Conservation (phyloP, 2,888 invertebrate genomes). For the Tenodera sinensis region DNA sequence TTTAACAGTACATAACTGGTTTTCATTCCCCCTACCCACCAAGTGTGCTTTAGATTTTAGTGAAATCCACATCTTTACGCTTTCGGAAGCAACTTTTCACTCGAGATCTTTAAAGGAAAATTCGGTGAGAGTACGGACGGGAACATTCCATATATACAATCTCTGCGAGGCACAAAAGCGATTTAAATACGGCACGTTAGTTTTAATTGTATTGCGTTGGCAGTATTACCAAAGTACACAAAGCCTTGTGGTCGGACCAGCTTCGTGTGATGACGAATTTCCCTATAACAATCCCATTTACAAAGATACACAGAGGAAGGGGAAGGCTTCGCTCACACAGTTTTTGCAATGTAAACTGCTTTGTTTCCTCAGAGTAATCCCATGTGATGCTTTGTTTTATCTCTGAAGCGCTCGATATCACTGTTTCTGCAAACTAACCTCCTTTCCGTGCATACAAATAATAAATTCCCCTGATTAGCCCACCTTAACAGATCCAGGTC, state of each 20-base stretch:
- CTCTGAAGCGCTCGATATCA: neutral
- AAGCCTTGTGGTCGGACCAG: neutral
- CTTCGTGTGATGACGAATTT: neutral
- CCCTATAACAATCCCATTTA: neutral
- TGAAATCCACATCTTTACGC: too few relatives aligned
- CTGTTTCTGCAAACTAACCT: neutral
- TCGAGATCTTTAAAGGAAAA: too few relatives aligned
- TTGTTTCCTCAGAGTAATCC: neutral
- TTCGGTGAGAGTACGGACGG: too few relatives aligned
- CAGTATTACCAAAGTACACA: neutral
- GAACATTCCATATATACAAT: neutral
- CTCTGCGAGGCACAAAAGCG: neutral
- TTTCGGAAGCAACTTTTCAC: too few relatives aligned
- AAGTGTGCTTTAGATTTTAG: too few relatives aligned
- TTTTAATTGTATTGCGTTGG: neutral
- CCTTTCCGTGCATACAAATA: neutral
- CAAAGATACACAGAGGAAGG: neutral
- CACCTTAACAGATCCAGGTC: neutral
- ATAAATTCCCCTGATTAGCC: neutral
- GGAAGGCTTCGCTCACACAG: neutral
- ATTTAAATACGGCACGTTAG: neutral
- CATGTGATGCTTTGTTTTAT: neutral
- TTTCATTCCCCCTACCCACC: too few relatives aligned
- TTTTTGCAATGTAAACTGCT: neutral
- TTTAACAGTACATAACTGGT: too few relatives aligned